These are phyloP conservation scores for Pardalotus punctatus DNA, from an alignment of 2,113 vertebrate species.

Conservation along the genomic window DNA sequence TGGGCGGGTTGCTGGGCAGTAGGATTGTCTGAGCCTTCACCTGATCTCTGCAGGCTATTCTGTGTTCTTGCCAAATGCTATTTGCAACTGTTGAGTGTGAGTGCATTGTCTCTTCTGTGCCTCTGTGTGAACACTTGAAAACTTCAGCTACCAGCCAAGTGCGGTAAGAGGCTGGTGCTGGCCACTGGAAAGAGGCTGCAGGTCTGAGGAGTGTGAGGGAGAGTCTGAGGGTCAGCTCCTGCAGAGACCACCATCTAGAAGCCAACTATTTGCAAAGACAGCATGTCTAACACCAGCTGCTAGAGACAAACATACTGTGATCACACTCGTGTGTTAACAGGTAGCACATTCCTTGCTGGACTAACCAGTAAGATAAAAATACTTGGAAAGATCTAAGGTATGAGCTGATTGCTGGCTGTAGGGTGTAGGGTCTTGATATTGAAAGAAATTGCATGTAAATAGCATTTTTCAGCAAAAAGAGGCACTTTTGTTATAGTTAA, in stretches of 20 bases:
- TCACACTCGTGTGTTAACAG: neutral
- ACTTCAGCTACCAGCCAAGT: neutral
- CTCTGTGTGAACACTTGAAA: neutral
- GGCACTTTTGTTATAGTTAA: neutral
- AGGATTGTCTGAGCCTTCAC: neutral
- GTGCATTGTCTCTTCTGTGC: neutral
- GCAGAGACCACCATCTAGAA: neutral
- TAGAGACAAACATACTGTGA: neutral
- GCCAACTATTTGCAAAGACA: neutral
- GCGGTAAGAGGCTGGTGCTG: neutral
- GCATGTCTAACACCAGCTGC: neutral
- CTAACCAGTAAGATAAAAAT: neutral
- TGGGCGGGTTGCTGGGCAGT: neutral
- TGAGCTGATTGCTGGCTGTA: neutral
- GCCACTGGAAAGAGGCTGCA: neutral
- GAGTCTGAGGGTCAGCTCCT: neutral
- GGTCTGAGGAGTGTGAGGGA: neutral
- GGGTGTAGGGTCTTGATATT: neutral
- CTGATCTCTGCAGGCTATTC: neutral
- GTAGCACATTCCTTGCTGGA: neutral
- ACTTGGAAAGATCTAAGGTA: neutral
- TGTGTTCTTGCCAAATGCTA: neutral
- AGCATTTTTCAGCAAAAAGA: neutral
- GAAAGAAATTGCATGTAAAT: neutral
- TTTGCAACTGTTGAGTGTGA: fast-evolving